phyloP scores from a whole-genome alignment of 2,888 invertebrate species.

The Microplitis deprimator region DNA sequence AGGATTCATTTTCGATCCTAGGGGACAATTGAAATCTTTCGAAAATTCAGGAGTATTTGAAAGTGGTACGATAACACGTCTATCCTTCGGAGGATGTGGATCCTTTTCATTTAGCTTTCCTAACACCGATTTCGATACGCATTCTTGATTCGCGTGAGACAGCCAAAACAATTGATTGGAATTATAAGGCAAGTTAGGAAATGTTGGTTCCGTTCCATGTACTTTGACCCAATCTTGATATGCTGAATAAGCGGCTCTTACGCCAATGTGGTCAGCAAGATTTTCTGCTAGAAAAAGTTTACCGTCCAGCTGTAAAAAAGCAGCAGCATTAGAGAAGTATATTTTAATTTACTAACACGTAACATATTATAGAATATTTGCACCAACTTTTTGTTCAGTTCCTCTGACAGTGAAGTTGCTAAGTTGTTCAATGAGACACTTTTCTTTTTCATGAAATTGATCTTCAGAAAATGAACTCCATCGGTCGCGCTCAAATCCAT shows the following conservation, averaged over 20 bases:
- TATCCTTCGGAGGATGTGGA: constrained; percentile 80
- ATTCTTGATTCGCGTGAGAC: constrained; percentile 77
- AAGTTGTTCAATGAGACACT: background rate
- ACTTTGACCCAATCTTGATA: constrained; percentile 77
- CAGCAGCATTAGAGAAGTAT: too few relatives aligned
- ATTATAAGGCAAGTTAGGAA: constrained; percentile 81
- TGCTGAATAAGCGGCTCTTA: constrained; percentile 15
- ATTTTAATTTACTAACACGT: too few relatives aligned
- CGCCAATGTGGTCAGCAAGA: constrained; percentile 32
- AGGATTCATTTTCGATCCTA: constrained; percentile 76
- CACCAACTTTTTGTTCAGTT: too few relatives aligned
- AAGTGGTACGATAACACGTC: constrained; percentile 76
- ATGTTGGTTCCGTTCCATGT: constrained; percentile 77
- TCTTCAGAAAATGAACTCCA: background rate
- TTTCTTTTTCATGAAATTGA: constrained; percentile 7
- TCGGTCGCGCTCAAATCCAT: background rate
- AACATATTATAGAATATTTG: too few relatives aligned
- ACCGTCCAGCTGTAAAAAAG: too few relatives aligned
- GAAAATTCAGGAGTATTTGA: constrained; percentile 76
- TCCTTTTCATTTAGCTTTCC: constrained; percentile 83
- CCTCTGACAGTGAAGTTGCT: too few relatives aligned
- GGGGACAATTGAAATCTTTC: constrained; percentile 75
- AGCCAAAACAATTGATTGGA: constrained; percentile 80
- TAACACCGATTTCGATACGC: constrained; percentile 78
- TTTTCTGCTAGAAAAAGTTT: constrained; percentile 3